Base-by-base conservation (phyloP, 1,140 invertebrate genomes). In the Plectrocnemia conspersa region DNA sequence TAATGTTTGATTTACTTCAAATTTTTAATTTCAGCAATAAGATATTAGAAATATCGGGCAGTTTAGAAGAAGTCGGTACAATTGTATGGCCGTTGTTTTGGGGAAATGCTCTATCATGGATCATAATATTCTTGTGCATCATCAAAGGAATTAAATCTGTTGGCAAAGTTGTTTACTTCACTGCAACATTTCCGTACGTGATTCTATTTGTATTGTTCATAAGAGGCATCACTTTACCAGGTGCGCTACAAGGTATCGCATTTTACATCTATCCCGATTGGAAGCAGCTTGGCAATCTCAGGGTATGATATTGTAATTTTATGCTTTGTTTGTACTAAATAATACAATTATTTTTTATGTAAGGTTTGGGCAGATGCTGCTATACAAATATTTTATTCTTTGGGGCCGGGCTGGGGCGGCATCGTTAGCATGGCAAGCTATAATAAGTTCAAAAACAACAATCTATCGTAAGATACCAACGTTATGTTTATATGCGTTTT, bases 331-430 rank as follows among this genome's bases (percentile, higher is more conserved):
- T 29, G n/a, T n/a, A n/a, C n/a, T n/a, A 19, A 3, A 19, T 3
- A 4, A 40, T 16, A 40, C 22, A 32, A 23, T 36, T 33, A 47
- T 19, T 45, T 50, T 50, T 52, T 46, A 13, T 52, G 65, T 3
- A 66, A 91, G 86, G 90, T 94, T 16, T 96, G 93, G 93, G 85
- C 88, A 23, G 92, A 94, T 70, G 92, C 92, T 4, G 91, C 91
- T 0, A 83, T 91, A 5, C 88, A 91, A 72, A 88, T 95, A 58
- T 94, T 95, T 68, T 95, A 89, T 66, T 93, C 91, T 0, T 82
- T 94, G 1, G 93, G 92, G 1, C 88, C 89, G 9, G 92, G 92
- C 2, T 95, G 93, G 80, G 93, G 93, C 45, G 89, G 89, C 18
- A 84, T 94, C 63, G 78, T 94, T 4, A 86, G 89, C 27, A 89